Conservation (phyloP, 1,140 invertebrate genomes). For the Formica selysi region DNA sequence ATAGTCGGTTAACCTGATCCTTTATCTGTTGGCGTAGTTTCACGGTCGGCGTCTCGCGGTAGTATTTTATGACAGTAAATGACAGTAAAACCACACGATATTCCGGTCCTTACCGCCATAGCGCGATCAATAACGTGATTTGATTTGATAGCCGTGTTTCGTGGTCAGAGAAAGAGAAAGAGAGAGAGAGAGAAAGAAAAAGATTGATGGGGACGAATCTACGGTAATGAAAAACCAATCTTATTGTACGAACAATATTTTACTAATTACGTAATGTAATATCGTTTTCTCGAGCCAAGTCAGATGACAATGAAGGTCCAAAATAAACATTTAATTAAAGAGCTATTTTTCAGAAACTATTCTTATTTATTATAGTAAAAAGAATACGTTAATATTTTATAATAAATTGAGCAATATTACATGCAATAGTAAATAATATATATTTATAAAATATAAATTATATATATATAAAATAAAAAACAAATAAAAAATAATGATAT, state of each 20-base stretch:
- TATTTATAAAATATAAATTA: not conserved
- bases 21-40: conserved; percentile 53
- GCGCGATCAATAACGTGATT: conserved; percentile 41
- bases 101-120: conserved; percentile 32
- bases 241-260: not conserved
- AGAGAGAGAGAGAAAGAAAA: too few relatives aligned
- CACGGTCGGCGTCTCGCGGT: conserved; percentile 49
- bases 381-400: not conserved
- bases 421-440: too few relatives aligned
- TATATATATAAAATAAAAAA: not conserved
- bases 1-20: conserved; percentile 33
- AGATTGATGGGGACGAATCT: not conserved
- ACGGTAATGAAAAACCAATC: not conserved
- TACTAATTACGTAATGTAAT: not conserved
- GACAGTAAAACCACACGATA: conserved; percentile 57
- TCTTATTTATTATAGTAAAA: not conserved
- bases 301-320: not conserved
- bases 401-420: not conserved
- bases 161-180: not conserved
- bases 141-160: conserved; percentile 47
- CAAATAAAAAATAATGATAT: not conserved
- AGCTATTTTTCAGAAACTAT: not conserved
- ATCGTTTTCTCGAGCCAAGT: not conserved
- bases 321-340: not conserved
- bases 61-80: conserved; percentile 47